These are phyloP conservation scores for Manduca sexta DNA, from an alignment of 1,140 invertebrate genomes.

Conservation along the genomic window DNA sequence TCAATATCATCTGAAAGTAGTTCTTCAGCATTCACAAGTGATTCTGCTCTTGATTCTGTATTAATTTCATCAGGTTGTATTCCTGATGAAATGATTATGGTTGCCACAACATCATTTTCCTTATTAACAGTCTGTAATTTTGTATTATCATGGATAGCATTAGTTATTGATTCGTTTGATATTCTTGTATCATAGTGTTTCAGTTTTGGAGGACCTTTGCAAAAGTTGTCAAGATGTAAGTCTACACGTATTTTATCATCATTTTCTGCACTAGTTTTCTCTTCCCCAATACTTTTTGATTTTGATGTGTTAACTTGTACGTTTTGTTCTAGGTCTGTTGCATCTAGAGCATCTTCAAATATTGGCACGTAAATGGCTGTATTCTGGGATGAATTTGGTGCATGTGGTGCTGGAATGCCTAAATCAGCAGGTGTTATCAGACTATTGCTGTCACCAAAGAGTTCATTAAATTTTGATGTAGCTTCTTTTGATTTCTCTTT, in stretches of 20 bases:
- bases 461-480: slow-evolving; percentile 47
- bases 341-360: slow-evolving; percentile 53
- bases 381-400: background rate
- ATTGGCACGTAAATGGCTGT: slow-evolving; percentile 30
- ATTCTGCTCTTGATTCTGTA: slow-evolving; percentile 2
- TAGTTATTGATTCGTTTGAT: too few species aligned
- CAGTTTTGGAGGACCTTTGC: too few species aligned
- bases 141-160: too few species aligned
- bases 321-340: slow-evolving; percentile 21
- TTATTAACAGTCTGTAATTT: slow-evolving; percentile 1
- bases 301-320: too few species aligned
- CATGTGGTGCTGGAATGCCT: slow-evolving; percentile 19
- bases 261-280: too few species aligned
- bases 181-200: too few species aligned
- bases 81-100: slow-evolving; percentile 48
- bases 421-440: slow-evolving; percentile 61
- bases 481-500: slow-evolving; percentile 17
- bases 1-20: too few species aligned
- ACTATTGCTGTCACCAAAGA: slow-evolving; percentile 60
- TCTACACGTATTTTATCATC: too few species aligned
- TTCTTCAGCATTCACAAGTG: slow-evolving; percentile 2
- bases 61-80: slow-evolving; percentile 20
- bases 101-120: slow-evolving; percentile 32
- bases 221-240: too few species aligned
- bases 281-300: background rate